Evolutionary conservation across 2,888 invertebrate species (phyloP), one percentile per base, ranked within the genome.

Genomic region (Drosophila robusta): DNA sequence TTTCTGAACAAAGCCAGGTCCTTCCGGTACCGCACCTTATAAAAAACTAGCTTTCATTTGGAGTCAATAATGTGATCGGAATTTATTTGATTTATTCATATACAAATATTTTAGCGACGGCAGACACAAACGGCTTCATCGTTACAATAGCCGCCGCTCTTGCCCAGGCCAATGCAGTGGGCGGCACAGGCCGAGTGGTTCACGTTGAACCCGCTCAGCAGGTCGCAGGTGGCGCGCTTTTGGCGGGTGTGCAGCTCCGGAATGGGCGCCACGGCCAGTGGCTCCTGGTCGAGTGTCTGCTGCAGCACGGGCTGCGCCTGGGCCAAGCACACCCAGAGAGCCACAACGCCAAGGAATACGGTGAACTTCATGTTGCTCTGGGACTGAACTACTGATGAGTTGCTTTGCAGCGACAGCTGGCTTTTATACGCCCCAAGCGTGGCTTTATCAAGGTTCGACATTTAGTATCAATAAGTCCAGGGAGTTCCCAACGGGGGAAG

Each of bases 211-310:
- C 32, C 41, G 12, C 74, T 82, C 1, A 92, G 73, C 1, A 93
- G 78, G 80, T 93, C 93, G 52, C 93, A 93, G n/a, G 93, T 93
- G 18, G 91, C 91, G 57, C 93, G 84, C 66, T 91, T 93, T 2
- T 90, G 90, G 8, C 92, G 90, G 22, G 39, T 61, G 32, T 60
- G 67, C 1, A 18, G 44, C 4, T 51, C 49, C 6, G 5, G 3
- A 8, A 14, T 8, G 16, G 44, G 39, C 4, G 14, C 18, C 1
- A 46, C 47, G 1, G 49, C 42, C 9, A 14, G 2, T 0, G 41
- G 9, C 6, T 41, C 41, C 7, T 16, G 24, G 3, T 5, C 36
- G 4, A 38, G 26, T 2, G 38, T 4, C 1, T 56, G 26, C 36
- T 54, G 45, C 3, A 26, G 14, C 11, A 42, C 64, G 41, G 36